phyloP scores from a whole-genome alignment of 2,888 invertebrate species.

The Isotomurus palustris region DNA sequence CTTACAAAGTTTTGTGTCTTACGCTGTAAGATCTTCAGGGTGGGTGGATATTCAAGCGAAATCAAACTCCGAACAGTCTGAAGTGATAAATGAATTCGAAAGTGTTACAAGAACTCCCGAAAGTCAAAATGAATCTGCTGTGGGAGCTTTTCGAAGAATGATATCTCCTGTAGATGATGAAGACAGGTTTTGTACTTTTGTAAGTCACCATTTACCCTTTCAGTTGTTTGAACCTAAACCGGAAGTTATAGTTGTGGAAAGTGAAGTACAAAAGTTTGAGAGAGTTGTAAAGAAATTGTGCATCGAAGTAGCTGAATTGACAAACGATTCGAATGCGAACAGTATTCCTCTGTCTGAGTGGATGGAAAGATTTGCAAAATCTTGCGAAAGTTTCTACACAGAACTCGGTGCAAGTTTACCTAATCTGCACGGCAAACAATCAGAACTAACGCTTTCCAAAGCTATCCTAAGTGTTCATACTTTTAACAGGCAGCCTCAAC shows the following conservation, averaged over 20 bases:
- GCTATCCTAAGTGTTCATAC: slow-evolving; percentile 14
- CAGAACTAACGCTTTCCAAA: slow-evolving; percentile 22
- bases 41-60: slow-evolving; percentile 9
- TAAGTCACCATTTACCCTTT: slow-evolving; percentile 18
- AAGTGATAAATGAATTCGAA: neutral
- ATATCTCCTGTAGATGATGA: slow-evolving; percentile 23
- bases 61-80: neutral
- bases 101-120: neutral
- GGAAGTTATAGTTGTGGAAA: neutral
- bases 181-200: slow-evolving; percentile 24
- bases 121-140: neutral
- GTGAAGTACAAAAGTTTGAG: neutral
- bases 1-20: slow-evolving; percentile 33
- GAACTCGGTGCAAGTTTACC: slow-evolving; percentile 15
- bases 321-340: neutral
- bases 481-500: slow-evolving; percentile 27
- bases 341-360: neutral
- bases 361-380: neutral
- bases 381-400: slow-evolving; percentile 13
- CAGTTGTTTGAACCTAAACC: slow-evolving; percentile 1
- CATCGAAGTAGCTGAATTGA: neutral
- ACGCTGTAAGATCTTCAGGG: slow-evolving; percentile 26
- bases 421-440: slow-evolving; percentile 16
- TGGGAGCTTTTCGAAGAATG: slow-evolving; percentile 12
- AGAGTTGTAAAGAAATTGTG: neutral